Percentiles rank a stretch among this genome's conserved stretches.
Evolutionary conservation across 2,888 invertebrate genomes (phyloP).

Genomic region (Seira ritae): DNA sequence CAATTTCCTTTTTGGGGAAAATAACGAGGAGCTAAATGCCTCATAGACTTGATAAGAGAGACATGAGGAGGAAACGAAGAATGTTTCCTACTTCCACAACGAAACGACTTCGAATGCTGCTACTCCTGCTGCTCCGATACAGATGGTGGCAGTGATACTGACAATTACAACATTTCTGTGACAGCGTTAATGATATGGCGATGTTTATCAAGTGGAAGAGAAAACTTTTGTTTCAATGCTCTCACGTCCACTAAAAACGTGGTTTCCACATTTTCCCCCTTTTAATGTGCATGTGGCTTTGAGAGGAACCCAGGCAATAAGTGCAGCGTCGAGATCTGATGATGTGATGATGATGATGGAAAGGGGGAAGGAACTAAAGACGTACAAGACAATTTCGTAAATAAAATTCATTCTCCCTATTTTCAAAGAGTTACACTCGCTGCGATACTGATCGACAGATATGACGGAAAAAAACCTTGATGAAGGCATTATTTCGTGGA

Average conservation of each 20-base stretch:
- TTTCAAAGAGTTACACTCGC: background rate
- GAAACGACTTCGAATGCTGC: too few species aligned
- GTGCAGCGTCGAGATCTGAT: background rate
- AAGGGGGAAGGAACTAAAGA: background rate
- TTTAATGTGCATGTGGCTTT: too few species aligned
- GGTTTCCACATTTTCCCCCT: constrained; percentile 1
- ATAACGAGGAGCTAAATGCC: too few species aligned
- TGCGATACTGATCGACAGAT: background rate
- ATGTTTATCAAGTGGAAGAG: constrained; percentile 62
- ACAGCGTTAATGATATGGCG: constrained; percentile 50
- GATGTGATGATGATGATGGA: background rate
- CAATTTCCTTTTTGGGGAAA: too few species aligned
- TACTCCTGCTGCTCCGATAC: too few species aligned
- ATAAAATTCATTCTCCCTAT: background rate
- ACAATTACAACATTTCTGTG: constrained; percentile 33
- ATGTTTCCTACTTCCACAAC: too few species aligned
- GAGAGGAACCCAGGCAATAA: background rate
- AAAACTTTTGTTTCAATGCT: constrained; percentile 44
- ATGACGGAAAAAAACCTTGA: background rate
- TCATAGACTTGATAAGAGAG: too few species aligned
- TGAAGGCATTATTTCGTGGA: background rate
- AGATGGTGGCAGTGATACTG: background rate
- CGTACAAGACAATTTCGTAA: background rate
- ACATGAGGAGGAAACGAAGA: too few species aligned
- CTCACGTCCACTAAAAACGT: constrained; percentile 39